phyloP scores from a whole-genome alignment of 23 tunicate genomes.

The Trididemnum clinides region DNA sequence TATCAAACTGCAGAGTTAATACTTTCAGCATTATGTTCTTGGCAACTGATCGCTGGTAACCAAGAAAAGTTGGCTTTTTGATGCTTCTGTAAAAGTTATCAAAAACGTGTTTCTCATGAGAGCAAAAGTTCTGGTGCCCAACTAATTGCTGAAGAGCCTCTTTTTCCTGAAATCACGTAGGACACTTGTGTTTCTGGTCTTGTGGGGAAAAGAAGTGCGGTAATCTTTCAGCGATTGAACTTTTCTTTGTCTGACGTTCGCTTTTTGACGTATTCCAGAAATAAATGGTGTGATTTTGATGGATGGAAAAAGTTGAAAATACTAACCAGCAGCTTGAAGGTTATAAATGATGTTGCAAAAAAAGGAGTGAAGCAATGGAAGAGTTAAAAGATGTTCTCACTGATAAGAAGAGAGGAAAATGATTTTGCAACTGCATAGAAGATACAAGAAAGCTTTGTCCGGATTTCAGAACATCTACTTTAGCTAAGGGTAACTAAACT shows the following conservation, averaged over 20 bases:
- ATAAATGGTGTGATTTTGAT: conserved; percentile 3
- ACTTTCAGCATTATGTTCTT: not conserved
- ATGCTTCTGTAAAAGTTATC: not conserved
- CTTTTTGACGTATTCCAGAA: not conserved
- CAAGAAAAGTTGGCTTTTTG: not conserved
- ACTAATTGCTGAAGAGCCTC: conserved; percentile 1
- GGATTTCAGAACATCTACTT: too few relatives aligned
- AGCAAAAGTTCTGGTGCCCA: not conserved
- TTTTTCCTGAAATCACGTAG: not conserved
- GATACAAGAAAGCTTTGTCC: too few relatives aligned
- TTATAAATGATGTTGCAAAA: not conserved
- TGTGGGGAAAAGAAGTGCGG: not conserved
- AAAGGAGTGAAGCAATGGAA: too few relatives aligned
- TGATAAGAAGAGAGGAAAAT: too few relatives aligned
- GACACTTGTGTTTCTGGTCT: conserved; percentile 2
- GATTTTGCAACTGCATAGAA: too few relatives aligned
- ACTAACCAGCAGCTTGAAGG: not conserved
- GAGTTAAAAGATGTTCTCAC: too few relatives aligned
- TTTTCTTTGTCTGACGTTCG: not conserved
- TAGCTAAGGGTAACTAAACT: too few relatives aligned
- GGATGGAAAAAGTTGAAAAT: not conserved
- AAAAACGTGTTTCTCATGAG: not conserved
- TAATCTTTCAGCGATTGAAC: conserved; percentile 7
- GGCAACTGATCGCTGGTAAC: not conserved
- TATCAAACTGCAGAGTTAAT: not conserved